Evolutionary conservation across 2,888 invertebrate species (phyloP), one percentile per base, ranked within the genome.

Genomic region (Saturnia japonica): DNA sequence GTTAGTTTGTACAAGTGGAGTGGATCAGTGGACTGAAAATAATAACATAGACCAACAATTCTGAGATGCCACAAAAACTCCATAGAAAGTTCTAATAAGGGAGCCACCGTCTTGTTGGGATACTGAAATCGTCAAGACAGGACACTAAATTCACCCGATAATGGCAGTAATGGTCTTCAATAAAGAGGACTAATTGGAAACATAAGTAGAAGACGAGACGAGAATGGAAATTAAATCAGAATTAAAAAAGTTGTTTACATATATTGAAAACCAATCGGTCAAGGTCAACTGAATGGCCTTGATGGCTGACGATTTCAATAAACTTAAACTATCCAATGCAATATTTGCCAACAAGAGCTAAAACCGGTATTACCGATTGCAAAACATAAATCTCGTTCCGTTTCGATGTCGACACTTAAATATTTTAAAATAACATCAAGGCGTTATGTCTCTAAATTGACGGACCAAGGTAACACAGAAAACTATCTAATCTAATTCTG

Each of bases 351-450:
- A 14, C 12, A 16, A 60, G 22, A 60, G 8, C 28, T 14, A 60
- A 11, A 28, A 28, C 57, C 28, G 54, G 25, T 25, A 67, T 67
- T 60, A 54, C 19, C 47, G 54, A 64, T 64, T 64, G n/a, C 64
- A n/a, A 34, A 40, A 64, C 64, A 19, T 62, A 28, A 62, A 62
- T 34, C 34, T 62, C 62, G 62, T 62, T 64, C 1, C 16, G 40
- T 64, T 64, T 64, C 64, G 64, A 64, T 40, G 40, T 40, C 11
- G 19, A 64, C n/a, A 40, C 19, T 40, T 40, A 64, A 64, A 64
- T 14, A 40, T 34, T 34, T 4, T 1, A 28, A 28, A 12, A 60
- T 14, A 28, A 28, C 40, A n/a, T 64, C 64, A 64, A 64, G 64
- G 40, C n/a, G 64, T 40, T 64, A 64, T 40, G 57, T 60, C 57